Conservation (phyloP, 2,888 invertebrate species). For the Hyalella azteca region DNA sequence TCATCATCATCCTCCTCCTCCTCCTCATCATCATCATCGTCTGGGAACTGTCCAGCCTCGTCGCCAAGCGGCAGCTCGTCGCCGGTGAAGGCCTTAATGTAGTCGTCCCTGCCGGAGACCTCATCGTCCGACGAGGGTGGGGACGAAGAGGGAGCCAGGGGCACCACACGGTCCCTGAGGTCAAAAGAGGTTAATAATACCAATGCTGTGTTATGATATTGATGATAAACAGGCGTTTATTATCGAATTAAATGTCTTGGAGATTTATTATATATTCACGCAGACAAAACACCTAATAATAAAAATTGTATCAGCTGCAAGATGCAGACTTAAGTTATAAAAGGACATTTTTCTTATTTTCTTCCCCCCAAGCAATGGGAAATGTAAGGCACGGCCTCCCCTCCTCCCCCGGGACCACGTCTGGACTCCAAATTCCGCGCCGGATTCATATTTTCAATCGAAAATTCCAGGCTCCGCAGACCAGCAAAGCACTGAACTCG, state of each 20-base stretch:
- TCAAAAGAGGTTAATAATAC: background rate
- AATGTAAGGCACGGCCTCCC: too few species aligned
- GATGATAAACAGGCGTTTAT: background rate
- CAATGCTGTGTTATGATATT: background rate
- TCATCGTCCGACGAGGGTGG: background rate
- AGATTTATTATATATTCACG: background rate
- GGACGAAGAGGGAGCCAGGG: slow-evolving; percentile 34
- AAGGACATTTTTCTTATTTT: too few species aligned
- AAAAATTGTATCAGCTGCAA: background rate
- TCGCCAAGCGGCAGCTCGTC: slow-evolving; percentile 61
- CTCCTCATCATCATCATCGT: slow-evolving; percentile 45
- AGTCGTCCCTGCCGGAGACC: background rate
- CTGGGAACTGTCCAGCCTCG: slow-evolving; percentile 64
- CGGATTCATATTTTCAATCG: too few species aligned
- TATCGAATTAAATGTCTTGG: background rate
- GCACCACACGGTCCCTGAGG: slow-evolving; percentile 54
- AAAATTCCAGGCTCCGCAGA: too few species aligned
- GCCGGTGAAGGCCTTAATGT: slow-evolving; percentile 28
- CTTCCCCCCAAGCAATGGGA: too few species aligned
- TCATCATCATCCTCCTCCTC: slow-evolving; percentile 15
- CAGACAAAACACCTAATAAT: too few species aligned
- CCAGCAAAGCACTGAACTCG: too few species aligned
- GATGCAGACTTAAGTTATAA: background rate
- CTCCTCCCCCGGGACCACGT: too few species aligned
- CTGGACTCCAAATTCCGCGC: too few species aligned